Base-by-base conservation (phyloP, 1,140 invertebrate genomes). In the Probaryconus sp. region DNA sequence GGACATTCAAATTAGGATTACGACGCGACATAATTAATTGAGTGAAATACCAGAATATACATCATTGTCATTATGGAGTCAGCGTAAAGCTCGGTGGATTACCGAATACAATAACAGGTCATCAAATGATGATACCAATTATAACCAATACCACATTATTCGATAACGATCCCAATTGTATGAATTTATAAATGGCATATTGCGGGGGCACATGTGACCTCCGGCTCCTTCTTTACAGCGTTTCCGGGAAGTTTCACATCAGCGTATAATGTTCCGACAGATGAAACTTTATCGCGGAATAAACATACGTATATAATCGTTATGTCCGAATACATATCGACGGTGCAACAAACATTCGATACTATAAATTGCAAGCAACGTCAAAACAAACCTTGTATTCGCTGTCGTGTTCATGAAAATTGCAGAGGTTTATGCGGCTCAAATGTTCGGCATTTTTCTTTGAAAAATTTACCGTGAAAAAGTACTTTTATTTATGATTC, bases 1-100 rank as follows among this genome's bases (percentile, higher is more conserved):
- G 47, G 38, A 63, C 71, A 61, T 60, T 77, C 77, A 79, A 80
- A 83, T 83, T 79, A 81, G 78, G 78, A 85, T 84, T 84, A 84
- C 73, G 77, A 78, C 70, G 76, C 69, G 74, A 68, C 65, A 81
- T 84, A 87, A 87, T 85, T 87, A 86, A 87, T 84, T 83, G 80
- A 79, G 81, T 79, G 77, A 81, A 82, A 85, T 83, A 79, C 67
- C 71, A 55, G 64, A 79, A 64, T 77, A 83, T 81, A 79, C 76
- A 82, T 84, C 78, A 84, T 79, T 83, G 81, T 85, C 82, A 81
- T 82, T 81, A 81, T 64, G 31, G 63, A 81, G 79, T 83, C 78
- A 78, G 74, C 71, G 77, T 53, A 82, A 79, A 80, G 81, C 80
- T 80, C 75, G 68, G 55, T 51, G 73, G 69, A 85, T 83, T 84